These are phyloP conservation scores for Spongilla lacustris DNA, from an alignment of 37 sponge, comb jelly and placozoan genomes.

Conservation along the genomic window DNA sequence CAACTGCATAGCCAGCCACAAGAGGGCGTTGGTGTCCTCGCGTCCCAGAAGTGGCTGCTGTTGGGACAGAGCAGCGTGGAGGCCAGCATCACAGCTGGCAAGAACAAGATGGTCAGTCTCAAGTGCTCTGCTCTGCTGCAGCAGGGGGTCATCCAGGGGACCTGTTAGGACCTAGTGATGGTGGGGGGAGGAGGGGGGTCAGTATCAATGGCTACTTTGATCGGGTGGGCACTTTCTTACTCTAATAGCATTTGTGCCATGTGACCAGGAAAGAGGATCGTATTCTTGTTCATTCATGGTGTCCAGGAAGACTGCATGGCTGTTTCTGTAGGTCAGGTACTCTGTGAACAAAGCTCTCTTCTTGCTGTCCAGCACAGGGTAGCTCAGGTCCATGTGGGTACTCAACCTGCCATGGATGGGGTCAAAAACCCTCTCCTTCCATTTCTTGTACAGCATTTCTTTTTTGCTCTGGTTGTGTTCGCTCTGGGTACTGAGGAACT, in stretches of 20 bases:
- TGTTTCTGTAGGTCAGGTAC: constrained; percentile 62
- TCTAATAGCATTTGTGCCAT: too few species aligned
- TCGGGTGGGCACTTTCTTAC: neutral
- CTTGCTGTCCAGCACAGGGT: constrained; percentile 13
- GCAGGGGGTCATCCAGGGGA: constrained; percentile 51
- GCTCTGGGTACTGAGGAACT: constrained; percentile 27
- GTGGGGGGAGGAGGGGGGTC: neutral
- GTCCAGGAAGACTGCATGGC: constrained; percentile 63
- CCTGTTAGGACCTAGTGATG: constrained; percentile 7
- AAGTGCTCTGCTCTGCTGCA: constrained; percentile 34
- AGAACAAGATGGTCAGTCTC: constrained; percentile 22
- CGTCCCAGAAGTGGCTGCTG: neutral
- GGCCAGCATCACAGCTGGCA: constrained; percentile 28
- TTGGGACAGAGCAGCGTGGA: neutral
- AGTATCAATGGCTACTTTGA: neutral
- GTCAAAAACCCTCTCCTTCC: constrained; percentile 66
- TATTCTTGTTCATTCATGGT: constrained; percentile 53
- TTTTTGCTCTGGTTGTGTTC: constrained; percentile 44
- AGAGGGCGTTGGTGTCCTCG: constrained; percentile 26
- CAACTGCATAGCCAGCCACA: constrained; percentile 73
- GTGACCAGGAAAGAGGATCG: constrained; percentile 20
- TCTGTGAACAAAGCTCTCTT: constrained; percentile 54
- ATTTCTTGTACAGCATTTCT: constrained; percentile 78
- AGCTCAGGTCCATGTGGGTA: constrained; percentile 25
- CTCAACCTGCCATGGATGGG: constrained; percentile 42